phyloP scores from a whole-genome alignment of 2,888 invertebrate genomes.

The Apodemia hepburni region DNA sequence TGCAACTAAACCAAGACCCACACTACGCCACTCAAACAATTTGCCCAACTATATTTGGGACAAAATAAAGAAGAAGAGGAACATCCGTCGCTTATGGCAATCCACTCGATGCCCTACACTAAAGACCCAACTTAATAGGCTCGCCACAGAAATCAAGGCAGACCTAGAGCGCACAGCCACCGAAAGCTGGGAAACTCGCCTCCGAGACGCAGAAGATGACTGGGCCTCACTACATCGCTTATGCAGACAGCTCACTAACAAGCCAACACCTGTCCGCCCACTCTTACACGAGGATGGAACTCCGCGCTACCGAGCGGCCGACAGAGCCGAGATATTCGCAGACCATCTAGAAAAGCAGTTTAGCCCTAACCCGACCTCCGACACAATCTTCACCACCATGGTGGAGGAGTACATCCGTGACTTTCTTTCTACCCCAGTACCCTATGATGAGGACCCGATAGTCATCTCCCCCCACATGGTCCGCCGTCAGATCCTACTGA shows the following conservation, averaged over 20 bases:
- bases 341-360: not conserved
- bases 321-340: not conserved
- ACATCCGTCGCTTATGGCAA: not conserved
- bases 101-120: not conserved
- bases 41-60: not conserved
- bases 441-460: too few relatives aligned
- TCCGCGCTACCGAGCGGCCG: not conserved
- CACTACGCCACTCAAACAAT: too few relatives aligned
- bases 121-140: not conserved
- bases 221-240: not conserved
- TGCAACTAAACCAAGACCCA: not conserved
- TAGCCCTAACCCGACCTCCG: too few relatives aligned
- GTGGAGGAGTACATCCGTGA: too few relatives aligned
- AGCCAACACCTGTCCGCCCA: not conserved
- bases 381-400: too few relatives aligned
- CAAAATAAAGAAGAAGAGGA: not conserved
- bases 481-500: too few relatives aligned
- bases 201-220: not conserved
- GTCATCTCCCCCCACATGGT: too few relatives aligned
- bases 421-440: too few relatives aligned
- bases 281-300: not conserved
- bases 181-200: not conserved
- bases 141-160: not conserved
- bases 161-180: not conserved
- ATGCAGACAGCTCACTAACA: not conserved